Evolutionary conservation across 2,797 vertebrate genomes (phyloP), one percentile per base, ranked within the genome.

Genomic region (Oryzias dopingdopingensis): DNA sequence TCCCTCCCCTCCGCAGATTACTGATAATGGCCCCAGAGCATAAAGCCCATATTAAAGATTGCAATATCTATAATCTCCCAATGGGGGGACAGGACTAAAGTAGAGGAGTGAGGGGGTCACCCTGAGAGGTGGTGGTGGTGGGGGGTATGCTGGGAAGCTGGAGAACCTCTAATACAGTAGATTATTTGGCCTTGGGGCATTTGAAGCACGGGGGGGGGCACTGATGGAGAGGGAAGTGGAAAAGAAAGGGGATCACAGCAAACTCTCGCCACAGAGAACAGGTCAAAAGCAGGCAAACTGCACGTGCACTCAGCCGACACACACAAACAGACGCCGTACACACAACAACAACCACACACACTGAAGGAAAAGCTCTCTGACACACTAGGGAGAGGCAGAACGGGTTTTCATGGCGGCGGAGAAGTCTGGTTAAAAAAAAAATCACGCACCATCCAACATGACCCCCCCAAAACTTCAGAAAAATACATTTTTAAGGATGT

Each of bases 41-140:
- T 89, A 91, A 88, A 88, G 84, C 87, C 86, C 85, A 89, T 90
- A 90, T 88, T 89, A 91, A 90, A 91, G 88, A 91, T 89, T 89
- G 88, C 86, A 89, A 91, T 90, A 91, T 90, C 86, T 89, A 91
- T 91, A 91, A 91, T 90, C 90, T 87, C 86, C 82, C 88, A 88
- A 87, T 86, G 85, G 85, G 86, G 85, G 79, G 82, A 89, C 86
- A 80, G 72, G 70, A 83, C 84, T 86, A 88, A 83, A 89, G 86
- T 83, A 81, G 83, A 81, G 64, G 77, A 86, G 87, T 78, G 82
- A 79, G 75, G 86, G 82, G 85, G 87, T 87, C 80, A 86, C 87
- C 82, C 84, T 84, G 86, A 86, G 76, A 82, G 83, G 65, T 53
- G 18, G 72, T 70, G 74, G 57, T 4, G 65, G 52, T 41, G 67